Base-by-base conservation (phyloP, 2,113 vertebrate genomes). In the Labrus mixtus region DNA sequence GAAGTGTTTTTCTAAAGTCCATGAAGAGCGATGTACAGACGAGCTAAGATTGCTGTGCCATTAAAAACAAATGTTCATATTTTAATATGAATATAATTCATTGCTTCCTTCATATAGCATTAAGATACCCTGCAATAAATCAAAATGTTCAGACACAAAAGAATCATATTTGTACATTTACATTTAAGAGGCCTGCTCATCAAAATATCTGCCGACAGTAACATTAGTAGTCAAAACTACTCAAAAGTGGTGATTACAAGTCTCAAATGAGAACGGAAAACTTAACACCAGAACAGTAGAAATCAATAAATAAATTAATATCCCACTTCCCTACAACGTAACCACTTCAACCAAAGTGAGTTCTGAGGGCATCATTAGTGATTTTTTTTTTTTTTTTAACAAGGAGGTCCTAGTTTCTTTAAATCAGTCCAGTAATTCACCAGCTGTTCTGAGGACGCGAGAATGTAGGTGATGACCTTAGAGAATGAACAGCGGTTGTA, bases 391-490 rank as follows among this genome's bases (percentile, higher is more conserved):
- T 33, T 1, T 43, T 57, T 36, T 22, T 78, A 68, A 80, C 88
- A 90, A 6, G 82, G 65, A 8, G 82, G 67, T 1, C 45, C 87
- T 23, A 87, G 83, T 11, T 74, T 86, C 19, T 92, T 90, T 19
- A 92, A 50, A 19, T 93, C 88, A 37, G 82, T 70, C 94, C 94
- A 95, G 77, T 82, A 90, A 0, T 74, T 8, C 36, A 89, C 13
- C 70, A 95, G 29, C 39, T 93, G 22, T 17, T 89, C 0, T 8
- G 93, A 10, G 2, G 83, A 71, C 13, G 51, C 8, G 1, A 94
- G 72, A 29, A 93, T 93, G 62, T 83, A 93, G 16, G 93, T 94
- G 41, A 94, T 95, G 71, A 89, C 19, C 37, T 64, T 67, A 2
- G 89, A 88, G 59, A 59, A 93, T 22, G 87, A 53, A 19, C 90